These are phyloP conservation scores for Potamilus streckersoni DNA, from an alignment of 1,140 invertebrate species.

Conservation along the genomic window DNA sequence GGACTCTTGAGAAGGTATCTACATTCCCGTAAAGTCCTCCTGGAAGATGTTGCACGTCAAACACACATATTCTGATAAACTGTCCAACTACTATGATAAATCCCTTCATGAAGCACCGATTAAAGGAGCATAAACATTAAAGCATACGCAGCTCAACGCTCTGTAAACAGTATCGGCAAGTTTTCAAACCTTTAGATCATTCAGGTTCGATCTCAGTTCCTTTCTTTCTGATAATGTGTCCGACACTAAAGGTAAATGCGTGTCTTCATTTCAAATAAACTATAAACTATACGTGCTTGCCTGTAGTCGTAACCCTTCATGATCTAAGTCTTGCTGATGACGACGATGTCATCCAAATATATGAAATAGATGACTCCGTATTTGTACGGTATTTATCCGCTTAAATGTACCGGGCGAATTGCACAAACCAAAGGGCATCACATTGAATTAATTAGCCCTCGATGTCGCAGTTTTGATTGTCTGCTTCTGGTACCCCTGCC, in stretches of 20 bases:
- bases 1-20: not conserved
- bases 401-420: constrained; percentile 39
- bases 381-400: constrained; percentile 24
- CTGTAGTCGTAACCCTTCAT: not conserved
- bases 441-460: not conserved
- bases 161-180: constrained; percentile 45
- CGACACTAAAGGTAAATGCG: constrained; percentile 36
- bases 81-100: constrained; percentile 8
- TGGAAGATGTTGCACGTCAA: constrained; percentile 2
- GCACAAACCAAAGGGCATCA: constrained; percentile 26
- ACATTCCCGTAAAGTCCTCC: constrained; percentile 15
- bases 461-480: constrained; percentile 57
- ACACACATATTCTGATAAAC: not conserved
- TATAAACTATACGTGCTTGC: too few species aligned
- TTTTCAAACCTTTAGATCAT: constrained; percentile 54
- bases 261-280: not conserved
- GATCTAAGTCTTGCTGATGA: constrained; percentile 6
- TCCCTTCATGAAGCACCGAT: constrained; percentile 42
- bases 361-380: constrained; percentile 11
- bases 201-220: constrained; percentile 41
- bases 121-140: constrained; percentile 44
- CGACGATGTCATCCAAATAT: constrained; percentile 38
- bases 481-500: constrained; percentile 42
- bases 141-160: constrained; percentile 49
- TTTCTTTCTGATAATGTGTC: constrained; percentile 43